Evolutionary conservation across 2,888 invertebrate species (phyloP).

Genomic region (Synanthedon vespiformis): DNA sequence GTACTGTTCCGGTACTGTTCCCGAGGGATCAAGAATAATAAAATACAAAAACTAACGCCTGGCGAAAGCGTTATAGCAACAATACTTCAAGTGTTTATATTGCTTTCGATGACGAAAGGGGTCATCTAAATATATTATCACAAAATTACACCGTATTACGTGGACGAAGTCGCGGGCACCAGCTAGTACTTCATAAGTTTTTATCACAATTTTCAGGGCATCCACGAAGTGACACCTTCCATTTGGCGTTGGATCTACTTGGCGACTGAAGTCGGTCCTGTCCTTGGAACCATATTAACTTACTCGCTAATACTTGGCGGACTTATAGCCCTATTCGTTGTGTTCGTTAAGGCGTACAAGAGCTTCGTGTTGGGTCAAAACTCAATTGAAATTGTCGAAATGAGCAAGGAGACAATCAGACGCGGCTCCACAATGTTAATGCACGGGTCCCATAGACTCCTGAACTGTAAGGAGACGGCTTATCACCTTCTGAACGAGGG

Average conservation of each 20-base stretch:
- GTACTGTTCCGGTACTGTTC: no score
- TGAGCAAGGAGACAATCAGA: conserved; percentile 78
- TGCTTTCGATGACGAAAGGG: no score
- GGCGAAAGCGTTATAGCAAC: no score
- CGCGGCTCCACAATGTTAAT: conserved; percentile 74
- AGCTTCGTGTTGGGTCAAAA: conserved; percentile 77
- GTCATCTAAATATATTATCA: no score
- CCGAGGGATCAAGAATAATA: no score
- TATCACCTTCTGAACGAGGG: conserved; percentile 32
- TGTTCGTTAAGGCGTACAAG: conserved; percentile 81
- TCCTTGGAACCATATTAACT: conserved; percentile 76
- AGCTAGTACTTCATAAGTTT: no score
- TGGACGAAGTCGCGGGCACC: no score
- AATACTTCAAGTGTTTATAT: no score
- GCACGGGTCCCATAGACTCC: conserved; percentile 69
- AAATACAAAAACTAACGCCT: no score
- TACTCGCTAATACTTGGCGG: conserved; percentile 81
- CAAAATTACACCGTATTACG: no score
- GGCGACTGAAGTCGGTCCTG: conserved; percentile 81
- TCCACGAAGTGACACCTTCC: conserved; percentile 82
- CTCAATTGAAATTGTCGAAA: conserved; percentile 80
- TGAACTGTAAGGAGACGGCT: conserved; percentile 71
- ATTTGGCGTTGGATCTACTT: conserved; percentile 85
- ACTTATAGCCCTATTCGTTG: conserved; percentile 71
- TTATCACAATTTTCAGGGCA: conserved; percentile 65